A percentile compares a stretch with the other conserved stretches of the same genome.
phyloP scores from a whole-genome alignment of 2,797 vertebrate species.

The Cossypha polioptera region DNA sequence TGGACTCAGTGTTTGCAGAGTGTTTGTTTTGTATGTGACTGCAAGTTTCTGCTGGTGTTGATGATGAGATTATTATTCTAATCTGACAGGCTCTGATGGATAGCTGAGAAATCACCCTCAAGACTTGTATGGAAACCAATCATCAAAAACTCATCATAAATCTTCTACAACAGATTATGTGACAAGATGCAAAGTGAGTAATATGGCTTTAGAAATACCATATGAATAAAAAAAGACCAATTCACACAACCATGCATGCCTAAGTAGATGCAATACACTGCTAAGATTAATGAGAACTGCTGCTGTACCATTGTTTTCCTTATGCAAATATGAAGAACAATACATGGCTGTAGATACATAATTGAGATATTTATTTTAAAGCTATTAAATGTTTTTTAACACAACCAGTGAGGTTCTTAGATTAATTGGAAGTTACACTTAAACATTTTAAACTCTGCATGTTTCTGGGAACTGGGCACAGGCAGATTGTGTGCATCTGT shows the following conservation, averaged over 20 bases:
- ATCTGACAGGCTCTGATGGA: neutral
- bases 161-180: constrained; percentile 11
- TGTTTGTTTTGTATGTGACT: neutral
- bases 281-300: neutral
- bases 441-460: neutral
- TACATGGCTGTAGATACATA: neutral
- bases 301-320: neutral
- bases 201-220: neutral
- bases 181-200: constrained; percentile 1
- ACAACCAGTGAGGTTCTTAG: neutral
- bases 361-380: neutral
- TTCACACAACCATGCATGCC: neutral
- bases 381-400: neutral
- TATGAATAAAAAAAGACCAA: neutral
- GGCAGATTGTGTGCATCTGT: neutral
- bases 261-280: neutral
- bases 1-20: neutral
- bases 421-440: neutral
- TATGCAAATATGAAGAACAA: neutral
- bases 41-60: neutral
- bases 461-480: neutral
- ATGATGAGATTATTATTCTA: constrained; percentile 32
- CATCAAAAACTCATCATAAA: neutral
- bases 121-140: neutral
- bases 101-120: constrained; percentile 2